Base-by-base conservation (phyloP, 2,888 invertebrate species). In the Liodrosophila aerea region DNA sequence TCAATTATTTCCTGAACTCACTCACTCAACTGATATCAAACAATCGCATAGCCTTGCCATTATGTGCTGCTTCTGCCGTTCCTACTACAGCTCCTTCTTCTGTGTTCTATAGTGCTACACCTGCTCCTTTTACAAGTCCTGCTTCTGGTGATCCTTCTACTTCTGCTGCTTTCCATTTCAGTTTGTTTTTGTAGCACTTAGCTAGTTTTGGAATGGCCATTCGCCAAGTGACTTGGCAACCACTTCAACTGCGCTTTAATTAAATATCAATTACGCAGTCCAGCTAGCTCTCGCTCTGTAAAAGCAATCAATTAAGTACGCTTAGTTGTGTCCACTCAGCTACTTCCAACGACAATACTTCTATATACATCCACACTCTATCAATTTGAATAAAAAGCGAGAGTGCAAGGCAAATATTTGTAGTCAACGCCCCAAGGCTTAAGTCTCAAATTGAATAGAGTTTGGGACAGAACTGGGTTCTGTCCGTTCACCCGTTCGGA, bases 181-280 rank as follows among this genome's bases (percentile, higher is more conserved):
- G 44, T 39, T 64, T 36, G 29, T 11, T 36, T 16, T 15, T 39
- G 7, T 39, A 29, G 41, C 37, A 36, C 40, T 56, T 45, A 22
- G 40, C 43, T 44, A 37, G 31, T 12, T 27, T 34, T 49, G 15
- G 7, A 71, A 53, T 59, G 53, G 47, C 36, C 58, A 71, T 57
- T 69, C 33, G 41, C 2, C 12, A 18, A 47, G 44, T 80, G 70
- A 63, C 70, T 60, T 47, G 74, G 77, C 64, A 84, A 65, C 57
- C 64, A 59, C 77, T 84, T 81, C 29, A 65, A 46, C 62, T 69
- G 69, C 58, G 85, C 75, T 78, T 82, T 78, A 78, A 78, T 78
- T 78, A 78, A 82, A 78, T 82, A 78, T 85, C 85, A 85, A 78
- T 85, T 78, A 85, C 85, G 60, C 63, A 59, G 70, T 52, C 62